Percentiles rank a stretch among this genome's conserved stretches.
Conservation (phyloP, 2,113 vertebrate genomes). For the Hippolais icterina region DNA sequence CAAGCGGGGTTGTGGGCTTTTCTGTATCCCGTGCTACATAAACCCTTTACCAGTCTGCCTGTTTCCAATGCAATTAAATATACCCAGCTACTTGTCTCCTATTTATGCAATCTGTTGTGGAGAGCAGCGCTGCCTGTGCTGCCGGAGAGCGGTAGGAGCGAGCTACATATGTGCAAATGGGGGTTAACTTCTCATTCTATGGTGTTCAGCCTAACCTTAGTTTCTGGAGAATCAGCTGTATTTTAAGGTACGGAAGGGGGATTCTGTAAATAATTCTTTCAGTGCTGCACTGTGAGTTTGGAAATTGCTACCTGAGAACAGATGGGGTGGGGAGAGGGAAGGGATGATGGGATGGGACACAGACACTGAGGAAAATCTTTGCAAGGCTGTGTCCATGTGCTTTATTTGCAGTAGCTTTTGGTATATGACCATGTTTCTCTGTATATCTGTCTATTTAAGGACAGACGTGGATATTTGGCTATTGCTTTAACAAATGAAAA, state of each 20-base stretch:
- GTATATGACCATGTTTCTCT: neutral
- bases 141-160: neutral
- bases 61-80: slow-evolving; percentile 38
- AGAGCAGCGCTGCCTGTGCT: neutral
- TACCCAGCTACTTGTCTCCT: neutral
- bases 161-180: neutral
- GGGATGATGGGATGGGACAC: neutral
- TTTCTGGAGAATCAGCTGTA: neutral
- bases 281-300: neutral
- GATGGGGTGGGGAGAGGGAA: neutral
- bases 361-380: neutral
- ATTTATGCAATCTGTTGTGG: neutral
- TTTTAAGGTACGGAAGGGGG: neutral
- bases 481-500: neutral
- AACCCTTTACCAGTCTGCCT: slow-evolving; percentile 6
- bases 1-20: neutral
- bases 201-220: neutral
- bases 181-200: neutral
- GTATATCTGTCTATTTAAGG: neutral
- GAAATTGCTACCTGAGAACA: neutral
- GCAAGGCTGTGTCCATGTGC: neutral
- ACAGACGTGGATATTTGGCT: neutral
- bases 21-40: neutral
- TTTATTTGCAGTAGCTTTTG: neutral
- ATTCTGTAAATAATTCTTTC: neutral